Evolutionary conservation across 2,113 vertebrate genomes (phyloP), one percentile per base, ranked within the genome.

Genomic region (Chunga burmeisteri): DNA sequence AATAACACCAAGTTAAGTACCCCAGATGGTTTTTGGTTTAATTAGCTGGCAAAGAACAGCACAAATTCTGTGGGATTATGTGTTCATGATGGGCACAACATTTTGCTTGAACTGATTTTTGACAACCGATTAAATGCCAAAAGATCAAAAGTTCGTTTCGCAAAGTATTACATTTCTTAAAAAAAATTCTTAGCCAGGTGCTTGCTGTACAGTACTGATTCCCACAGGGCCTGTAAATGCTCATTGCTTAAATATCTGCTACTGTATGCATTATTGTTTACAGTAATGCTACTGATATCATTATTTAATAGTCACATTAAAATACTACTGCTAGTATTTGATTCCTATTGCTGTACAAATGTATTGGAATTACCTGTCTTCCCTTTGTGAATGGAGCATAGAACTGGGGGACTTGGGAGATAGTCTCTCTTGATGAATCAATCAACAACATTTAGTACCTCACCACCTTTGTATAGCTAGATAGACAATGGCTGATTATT

Each of bases 21-120:
- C 87, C 56, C 53, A 95, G 71, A 90, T 86, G 66, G 53, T 11
- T 93, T 86, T 93, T 72, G 8, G 11, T 88, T 90, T 92, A 94
- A 94, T 96, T 92, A 86, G 34, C 1, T 94, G 73, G 47, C 84
- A 91, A 66, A 72, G 46, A 80, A n/a, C 5, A 71, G 32, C 46
- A 61, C 19, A 90, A 90, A 80, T 62, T 93, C 56, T 61, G 25
- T 53, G 16, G 58, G 40, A 92, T 77, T 80, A n/a, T 32, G 8
- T 77, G 40, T 66, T 83, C 84, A 34, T 46, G 32, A 86, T 8
- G 32, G 42, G 20, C n/a, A 73, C 8, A 66, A 19, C 30, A 68
- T 73, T 82, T 85, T 75, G 15, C 32, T 75, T 7, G 4, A 87
- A 67, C 7, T 47, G 26, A 65, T 74, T 91, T 87, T 79, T 75